These are phyloP conservation scores for Drosophila buzzatii DNA, from an alignment of 2,888 invertebrate genomes.

Conservation along the genomic window DNA sequence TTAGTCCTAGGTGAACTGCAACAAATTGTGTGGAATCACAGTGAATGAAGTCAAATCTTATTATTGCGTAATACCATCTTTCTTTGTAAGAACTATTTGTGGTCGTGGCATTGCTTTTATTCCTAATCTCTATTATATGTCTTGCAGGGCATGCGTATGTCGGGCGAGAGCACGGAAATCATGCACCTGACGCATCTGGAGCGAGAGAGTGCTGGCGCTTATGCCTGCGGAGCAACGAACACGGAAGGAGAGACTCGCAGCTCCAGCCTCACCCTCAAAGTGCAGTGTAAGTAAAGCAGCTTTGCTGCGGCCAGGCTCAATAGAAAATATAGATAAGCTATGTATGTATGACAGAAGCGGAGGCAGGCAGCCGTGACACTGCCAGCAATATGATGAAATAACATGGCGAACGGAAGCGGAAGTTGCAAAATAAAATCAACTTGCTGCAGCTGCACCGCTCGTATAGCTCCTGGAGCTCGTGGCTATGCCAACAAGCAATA, in stretches of 20 bases:
- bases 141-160: constrained; percentile 85
- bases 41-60: too few species aligned
- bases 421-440: constrained; percentile 68
- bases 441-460: constrained; percentile 24
- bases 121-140: constrained; percentile 9
- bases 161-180: constrained; percentile 86
- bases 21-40: not conserved
- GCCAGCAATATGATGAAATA: constrained; percentile 53
- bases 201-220: constrained; percentile 91
- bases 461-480: constrained; percentile 19
- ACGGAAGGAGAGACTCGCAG: constrained; percentile 93
- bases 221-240: constrained; percentile 93
- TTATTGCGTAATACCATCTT: not conserved
- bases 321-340: constrained; percentile 27
- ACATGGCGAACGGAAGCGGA: constrained; percentile 69
- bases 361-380: constrained; percentile 19
- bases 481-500: constrained; percentile 12
- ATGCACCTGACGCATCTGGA: constrained; percentile 89
- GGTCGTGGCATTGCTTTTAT: not conserved
- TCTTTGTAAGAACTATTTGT: not conserved
- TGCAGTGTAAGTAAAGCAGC: constrained; percentile 90
- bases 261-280: constrained; percentile 89
- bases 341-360: not conserved
- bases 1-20: not conserved
- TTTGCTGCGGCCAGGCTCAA: constrained; percentile 23